A percentile compares a stretch with the other conserved stretches of the same genome.
Evolutionary conservation across 1,140 invertebrate species (phyloP).

Genomic region (Drosophila sproati): DNA sequence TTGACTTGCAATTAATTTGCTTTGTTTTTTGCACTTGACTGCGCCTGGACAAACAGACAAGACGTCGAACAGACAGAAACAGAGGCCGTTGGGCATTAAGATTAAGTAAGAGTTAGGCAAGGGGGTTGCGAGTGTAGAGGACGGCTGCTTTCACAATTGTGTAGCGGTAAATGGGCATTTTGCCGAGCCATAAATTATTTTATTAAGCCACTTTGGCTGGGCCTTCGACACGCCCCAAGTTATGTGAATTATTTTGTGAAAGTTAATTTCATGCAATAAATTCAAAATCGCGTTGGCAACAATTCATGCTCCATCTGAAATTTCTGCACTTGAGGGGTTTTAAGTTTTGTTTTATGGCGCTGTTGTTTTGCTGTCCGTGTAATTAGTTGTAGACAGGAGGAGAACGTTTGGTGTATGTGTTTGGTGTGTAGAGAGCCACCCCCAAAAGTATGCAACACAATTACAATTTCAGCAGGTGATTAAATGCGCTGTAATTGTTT

Average conservation of each 20-base stretch:
- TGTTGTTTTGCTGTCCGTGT: slow-evolving; percentile 37
- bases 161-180: slow-evolving; percentile 63
- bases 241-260: slow-evolving; percentile 82
- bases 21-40: slow-evolving; percentile 78
- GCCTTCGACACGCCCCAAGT: slow-evolving; percentile 67
- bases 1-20: slow-evolving; percentile 84
- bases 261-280: slow-evolving; percentile 82
- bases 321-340: slow-evolving; percentile 25
- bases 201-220: slow-evolving; percentile 78
- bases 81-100: slow-evolving; percentile 5
- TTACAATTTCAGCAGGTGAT: slow-evolving; percentile 84
- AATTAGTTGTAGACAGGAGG: slow-evolving; percentile 48
- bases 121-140: slow-evolving; percentile 12
- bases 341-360: slow-evolving; percentile 47
- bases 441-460: slow-evolving; percentile 78
- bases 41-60: slow-evolving; percentile 21
- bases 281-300: slow-evolving; percentile 77
- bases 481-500: slow-evolving; percentile 82
- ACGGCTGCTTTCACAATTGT: not conserved
- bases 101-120: not conserved
- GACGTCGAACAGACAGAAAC: slow-evolving; percentile 6
- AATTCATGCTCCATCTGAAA: slow-evolving; percentile 45
- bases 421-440: slow-evolving; percentile 13
- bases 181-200: slow-evolving; percentile 77
- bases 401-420: not conserved